A percentile compares a stretch with the other conserved stretches of the same genome.
These are phyloP conservation scores for Liposcelis brunnea DNA, from an alignment of 2,888 invertebrate genomes.

Conservation along the genomic window DNA sequence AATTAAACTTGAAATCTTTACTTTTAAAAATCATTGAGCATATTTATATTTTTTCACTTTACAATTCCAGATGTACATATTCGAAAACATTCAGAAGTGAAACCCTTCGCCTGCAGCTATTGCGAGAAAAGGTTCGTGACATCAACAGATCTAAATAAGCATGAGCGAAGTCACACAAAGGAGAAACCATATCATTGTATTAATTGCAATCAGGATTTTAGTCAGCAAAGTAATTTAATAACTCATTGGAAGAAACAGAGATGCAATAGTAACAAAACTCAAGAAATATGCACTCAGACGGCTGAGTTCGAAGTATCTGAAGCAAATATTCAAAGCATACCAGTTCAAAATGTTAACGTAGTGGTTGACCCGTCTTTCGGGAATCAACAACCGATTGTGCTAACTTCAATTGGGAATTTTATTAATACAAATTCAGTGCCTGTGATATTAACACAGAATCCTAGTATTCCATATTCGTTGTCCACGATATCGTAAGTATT, in stretches of 20 bases:
- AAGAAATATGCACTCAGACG: slow-evolving; percentile 5
- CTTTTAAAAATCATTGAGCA: neutral
- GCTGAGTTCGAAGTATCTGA: neutral
- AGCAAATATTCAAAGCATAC: no score
- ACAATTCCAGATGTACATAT: slow-evolving; percentile 1
- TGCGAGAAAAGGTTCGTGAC: neutral
- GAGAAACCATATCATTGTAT: neutral
- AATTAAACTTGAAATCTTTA: neutral
- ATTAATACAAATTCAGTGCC: no score
- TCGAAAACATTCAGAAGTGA: neutral
- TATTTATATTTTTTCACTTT: neutral
- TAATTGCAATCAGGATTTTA: neutral
- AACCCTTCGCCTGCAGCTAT: neutral
- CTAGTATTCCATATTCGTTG: no score
- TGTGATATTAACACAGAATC: no score
- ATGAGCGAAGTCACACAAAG: neutral
- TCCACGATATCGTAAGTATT: no score
- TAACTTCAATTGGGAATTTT: no score
- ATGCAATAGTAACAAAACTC: neutral
- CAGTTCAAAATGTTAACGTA: no score
- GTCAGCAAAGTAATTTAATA: no score
- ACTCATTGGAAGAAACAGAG: neutral
- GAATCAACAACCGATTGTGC: no score
- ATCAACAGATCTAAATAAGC: neutral
- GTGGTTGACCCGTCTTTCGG: no score